These are phyloP conservation scores for Riparia riparia DNA, from an alignment of 2,113 vertebrate species.

Conservation along the genomic window DNA sequence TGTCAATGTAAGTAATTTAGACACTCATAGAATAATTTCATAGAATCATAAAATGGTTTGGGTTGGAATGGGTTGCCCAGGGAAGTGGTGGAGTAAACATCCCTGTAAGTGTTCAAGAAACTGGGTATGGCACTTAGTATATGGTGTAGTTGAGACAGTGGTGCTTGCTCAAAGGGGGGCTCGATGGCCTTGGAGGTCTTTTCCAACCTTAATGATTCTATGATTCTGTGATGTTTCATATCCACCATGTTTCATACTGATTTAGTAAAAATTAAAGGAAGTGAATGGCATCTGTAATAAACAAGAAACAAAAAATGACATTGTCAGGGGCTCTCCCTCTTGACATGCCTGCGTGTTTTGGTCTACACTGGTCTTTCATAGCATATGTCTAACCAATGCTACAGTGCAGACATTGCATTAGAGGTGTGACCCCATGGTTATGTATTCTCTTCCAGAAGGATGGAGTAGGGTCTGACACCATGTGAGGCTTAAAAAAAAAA, in stretches of 20 bases:
- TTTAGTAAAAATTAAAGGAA: background rate
- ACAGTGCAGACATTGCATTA: background rate
- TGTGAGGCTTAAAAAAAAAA: background rate
- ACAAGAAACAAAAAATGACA: background rate
- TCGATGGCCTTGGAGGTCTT: background rate
- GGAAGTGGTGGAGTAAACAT: background rate
- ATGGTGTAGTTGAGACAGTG: background rate
- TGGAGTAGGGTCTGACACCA: background rate
- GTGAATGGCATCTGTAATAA: background rate
- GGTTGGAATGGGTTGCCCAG: background rate
- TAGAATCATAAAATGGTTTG: background rate
- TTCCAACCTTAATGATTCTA: background rate
- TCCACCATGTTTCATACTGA: background rate
- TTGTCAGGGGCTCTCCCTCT: background rate
- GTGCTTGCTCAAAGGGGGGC: background rate
- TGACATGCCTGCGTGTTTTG: background rate
- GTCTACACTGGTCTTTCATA: background rate
- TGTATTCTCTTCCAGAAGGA: background rate
- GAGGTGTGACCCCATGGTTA: background rate
- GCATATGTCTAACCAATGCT: background rate
- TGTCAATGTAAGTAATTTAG: background rate
- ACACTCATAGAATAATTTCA: background rate
- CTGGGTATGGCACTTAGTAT: background rate
- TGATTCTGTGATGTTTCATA: background rate
- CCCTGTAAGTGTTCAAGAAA: background rate